Percentiles rank a stretch among this genome's conserved stretches.
These are phyloP conservation scores for Amazona vittata DNA, from an alignment of 2,113 vertebrate species.

Conservation along the genomic window DNA sequence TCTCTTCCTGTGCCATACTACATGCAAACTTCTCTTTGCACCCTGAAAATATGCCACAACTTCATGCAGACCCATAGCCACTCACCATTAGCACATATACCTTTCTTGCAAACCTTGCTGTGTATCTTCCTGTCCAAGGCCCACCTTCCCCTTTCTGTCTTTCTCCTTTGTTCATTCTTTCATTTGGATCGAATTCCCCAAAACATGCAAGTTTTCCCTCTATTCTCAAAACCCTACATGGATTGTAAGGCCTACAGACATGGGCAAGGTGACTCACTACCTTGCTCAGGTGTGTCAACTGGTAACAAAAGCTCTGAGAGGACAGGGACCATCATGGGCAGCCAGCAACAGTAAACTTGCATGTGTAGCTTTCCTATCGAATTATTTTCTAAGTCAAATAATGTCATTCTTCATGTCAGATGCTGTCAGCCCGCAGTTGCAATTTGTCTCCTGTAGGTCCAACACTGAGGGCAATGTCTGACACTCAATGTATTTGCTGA, in stretches of 20 bases:
- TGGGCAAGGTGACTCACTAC: background rate
- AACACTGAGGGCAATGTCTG: background rate
- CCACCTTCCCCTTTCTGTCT: background rate
- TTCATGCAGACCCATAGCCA: background rate
- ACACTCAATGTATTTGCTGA: background rate
- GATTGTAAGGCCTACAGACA: background rate
- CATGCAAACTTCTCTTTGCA: background rate
- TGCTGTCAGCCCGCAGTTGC: background rate
- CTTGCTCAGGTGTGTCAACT: background rate
- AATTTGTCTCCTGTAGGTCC: background rate
- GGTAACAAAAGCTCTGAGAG: background rate
- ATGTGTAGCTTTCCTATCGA: background rate
- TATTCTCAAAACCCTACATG: background rate
- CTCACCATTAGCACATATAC: background rate
- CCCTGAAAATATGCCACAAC: background rate
- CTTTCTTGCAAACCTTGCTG: background rate
- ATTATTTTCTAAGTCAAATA: background rate
- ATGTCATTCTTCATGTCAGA: background rate
- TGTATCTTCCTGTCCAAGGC: background rate
- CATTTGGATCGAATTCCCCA: background rate
- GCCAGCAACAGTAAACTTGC: background rate
- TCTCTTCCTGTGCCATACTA: background rate
- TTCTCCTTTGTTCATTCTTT: background rate
- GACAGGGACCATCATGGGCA: background rate
- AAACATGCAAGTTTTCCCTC: background rate